Percentiles rank a stretch among this genome's conserved stretches.
These are phyloP conservation scores for Parazoanthus swiftii DNA, from an alignment of 92 coral and sea anemone genomes.

Conservation along the genomic window DNA sequence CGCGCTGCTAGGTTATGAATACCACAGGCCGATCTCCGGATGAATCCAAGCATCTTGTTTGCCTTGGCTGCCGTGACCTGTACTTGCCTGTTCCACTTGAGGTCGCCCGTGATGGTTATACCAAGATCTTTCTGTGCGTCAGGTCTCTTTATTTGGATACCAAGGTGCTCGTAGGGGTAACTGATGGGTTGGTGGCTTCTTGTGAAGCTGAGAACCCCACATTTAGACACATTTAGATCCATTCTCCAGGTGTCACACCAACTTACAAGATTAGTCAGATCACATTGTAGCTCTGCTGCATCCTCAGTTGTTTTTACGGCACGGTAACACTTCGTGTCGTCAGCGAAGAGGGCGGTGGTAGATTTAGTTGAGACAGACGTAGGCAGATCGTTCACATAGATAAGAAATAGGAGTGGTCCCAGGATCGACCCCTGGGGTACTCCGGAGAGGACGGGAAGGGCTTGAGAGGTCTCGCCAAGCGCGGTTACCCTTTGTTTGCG, in stretches of 20 bases:
- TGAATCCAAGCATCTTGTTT: too few species aligned
- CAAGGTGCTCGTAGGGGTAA: not conserved
- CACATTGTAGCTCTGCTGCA: not conserved
- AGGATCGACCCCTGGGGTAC: conserved; percentile 42
- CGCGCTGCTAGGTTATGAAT: conserved; percentile 1
- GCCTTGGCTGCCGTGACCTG: too few species aligned
- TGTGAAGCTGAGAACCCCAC: not conserved
- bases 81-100: too few species aligned
- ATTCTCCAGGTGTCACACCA: too few species aligned
- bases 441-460: not conserved
- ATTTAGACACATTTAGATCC: too few species aligned
- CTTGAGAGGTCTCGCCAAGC: conserved; percentile 1
- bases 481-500: conserved; percentile 3
- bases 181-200: not conserved
- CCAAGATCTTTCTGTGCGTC: not conserved
- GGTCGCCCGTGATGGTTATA: not conserved
- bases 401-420: conserved; percentile 34
- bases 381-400: conserved; percentile 35
- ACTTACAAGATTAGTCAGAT: too few species aligned
- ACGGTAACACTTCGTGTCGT: conserved; percentile 36
- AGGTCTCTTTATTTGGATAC: not conserved
- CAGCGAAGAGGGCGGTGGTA: conserved; percentile 18
- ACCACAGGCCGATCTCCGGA: not conserved
- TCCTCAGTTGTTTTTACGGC: not conserved
- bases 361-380: not conserved